Percentiles rank a stretch among this genome's conserved stretches.
phyloP scores from a whole-genome alignment of 2,797 vertebrate genomes.

The Anas acuta region DNA sequence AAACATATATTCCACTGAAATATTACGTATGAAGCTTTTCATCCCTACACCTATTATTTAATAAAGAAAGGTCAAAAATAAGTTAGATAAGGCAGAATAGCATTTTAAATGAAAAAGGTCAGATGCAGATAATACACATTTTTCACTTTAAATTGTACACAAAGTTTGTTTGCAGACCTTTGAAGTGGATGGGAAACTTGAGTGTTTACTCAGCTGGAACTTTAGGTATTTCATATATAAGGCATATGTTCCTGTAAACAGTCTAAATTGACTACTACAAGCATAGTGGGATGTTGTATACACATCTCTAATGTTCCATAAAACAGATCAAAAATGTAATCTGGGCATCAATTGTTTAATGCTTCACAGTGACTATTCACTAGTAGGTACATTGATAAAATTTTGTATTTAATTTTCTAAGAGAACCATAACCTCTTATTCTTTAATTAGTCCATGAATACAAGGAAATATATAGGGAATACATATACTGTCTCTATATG shows the following conservation, averaged over 20 bases:
- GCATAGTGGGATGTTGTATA: neutral
- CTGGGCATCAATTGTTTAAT: neutral
- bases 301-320: neutral
- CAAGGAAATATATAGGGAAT: neutral
- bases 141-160: neutral
- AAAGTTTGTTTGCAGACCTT: neutral
- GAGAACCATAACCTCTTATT: neutral
- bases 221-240: conserved; percentile 30
- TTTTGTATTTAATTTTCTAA: conserved; percentile 11
- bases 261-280: neutral
- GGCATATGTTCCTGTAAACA: neutral
- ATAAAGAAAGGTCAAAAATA: neutral
- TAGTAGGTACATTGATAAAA: neutral
- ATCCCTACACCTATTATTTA: neutral
- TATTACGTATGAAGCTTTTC: neutral
- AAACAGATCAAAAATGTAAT: neutral
- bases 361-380: neutral
- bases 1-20: conserved; percentile 36
- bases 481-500: neutral
- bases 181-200: neutral
- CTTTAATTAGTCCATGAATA: neutral
- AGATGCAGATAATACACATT: neutral
- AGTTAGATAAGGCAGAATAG: neutral
- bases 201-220: conserved; percentile 25
- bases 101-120: neutral